phyloP scores from a whole-genome alignment of 1,140 invertebrate species.

The Bradysia coprophila region DNA sequence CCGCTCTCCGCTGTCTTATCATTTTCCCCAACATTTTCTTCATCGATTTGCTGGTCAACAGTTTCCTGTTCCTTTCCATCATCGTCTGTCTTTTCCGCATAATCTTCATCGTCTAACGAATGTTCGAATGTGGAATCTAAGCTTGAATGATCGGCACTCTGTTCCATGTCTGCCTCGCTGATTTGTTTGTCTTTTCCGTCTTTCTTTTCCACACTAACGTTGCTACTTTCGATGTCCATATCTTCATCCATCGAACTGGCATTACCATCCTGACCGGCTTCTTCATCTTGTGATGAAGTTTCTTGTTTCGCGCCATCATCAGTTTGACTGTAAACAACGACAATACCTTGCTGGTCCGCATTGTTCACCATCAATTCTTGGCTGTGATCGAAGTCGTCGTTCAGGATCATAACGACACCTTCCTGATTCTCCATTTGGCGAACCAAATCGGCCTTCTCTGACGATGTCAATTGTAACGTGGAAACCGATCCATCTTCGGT shows the following conservation, averaged over 20 bases:
- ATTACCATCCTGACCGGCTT: constrained; percentile 19
- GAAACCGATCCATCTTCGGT: constrained; percentile 20
- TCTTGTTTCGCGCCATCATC: constrained; percentile 1
- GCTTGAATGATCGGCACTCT: constrained; percentile 9
- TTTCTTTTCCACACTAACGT: background rate
- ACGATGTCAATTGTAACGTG: constrained; percentile 18
- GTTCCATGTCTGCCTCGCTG: background rate
- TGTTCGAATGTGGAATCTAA: constrained; percentile 2
- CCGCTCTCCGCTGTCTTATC: background rate
- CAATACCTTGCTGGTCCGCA: background rate
- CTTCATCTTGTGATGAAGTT: constrained; percentile 6
- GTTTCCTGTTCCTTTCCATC: background rate
- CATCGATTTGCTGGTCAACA: background rate
- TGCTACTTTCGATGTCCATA: background rate
- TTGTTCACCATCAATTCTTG: constrained; percentile 5
- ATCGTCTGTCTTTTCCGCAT: background rate
- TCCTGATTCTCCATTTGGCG: constrained; percentile 18
- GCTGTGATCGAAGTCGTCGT: constrained; percentile 10
- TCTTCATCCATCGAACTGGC: background rate
- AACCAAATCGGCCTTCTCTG: constrained; percentile 18
- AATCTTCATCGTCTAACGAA: background rate
- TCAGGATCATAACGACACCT: constrained; percentile 22
- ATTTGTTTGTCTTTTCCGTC: background rate
- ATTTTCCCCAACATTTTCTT: background rate
- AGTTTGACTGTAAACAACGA: background rate